These are phyloP conservation scores for Dasyurus viverrinus DNA, from an alignment of 2,113 vertebrate species.

Conservation along the genomic window DNA sequence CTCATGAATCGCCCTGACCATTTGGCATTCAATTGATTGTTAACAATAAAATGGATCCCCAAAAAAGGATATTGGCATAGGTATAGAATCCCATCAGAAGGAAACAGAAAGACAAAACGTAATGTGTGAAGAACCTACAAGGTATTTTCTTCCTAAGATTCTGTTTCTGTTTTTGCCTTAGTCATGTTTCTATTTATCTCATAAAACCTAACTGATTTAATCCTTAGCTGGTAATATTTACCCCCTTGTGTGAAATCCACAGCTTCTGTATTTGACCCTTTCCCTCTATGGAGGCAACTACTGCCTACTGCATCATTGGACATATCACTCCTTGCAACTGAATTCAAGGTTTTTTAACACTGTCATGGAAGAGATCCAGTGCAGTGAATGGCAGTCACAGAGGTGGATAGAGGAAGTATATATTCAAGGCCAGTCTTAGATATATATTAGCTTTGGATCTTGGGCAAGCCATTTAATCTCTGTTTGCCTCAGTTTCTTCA, in stretches of 20 bases:
- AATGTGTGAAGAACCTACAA: neutral
- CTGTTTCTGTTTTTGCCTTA: conserved; percentile 2
- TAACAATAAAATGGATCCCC: conserved; percentile 36
- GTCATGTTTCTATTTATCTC: neutral
- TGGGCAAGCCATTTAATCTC: neutral
- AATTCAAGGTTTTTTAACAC: neutral
- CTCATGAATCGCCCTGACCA: neutral
- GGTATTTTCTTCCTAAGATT: conserved; percentile 7
- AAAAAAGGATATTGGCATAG: conserved; percentile 19
- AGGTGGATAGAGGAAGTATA: neutral
- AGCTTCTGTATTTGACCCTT: neutral
- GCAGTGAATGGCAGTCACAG: neutral
- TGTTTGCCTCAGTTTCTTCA: too few relatives aligned
- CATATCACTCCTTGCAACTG: neutral
- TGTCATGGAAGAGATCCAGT: neutral
- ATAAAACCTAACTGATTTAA: neutral
- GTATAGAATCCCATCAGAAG: neutral
- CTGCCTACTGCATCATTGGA: neutral
- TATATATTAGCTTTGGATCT: neutral
- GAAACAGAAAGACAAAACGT: conserved; percentile 36
- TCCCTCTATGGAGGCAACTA: neutral
- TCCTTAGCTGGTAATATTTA: neutral
- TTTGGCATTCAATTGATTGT: conserved; percentile 14
- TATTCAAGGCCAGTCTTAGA: neutral
- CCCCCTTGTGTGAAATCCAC: neutral